Base-by-base conservation (phyloP, 2,113 vertebrate genomes). In the Protobothrops flavoviridis region DNA sequence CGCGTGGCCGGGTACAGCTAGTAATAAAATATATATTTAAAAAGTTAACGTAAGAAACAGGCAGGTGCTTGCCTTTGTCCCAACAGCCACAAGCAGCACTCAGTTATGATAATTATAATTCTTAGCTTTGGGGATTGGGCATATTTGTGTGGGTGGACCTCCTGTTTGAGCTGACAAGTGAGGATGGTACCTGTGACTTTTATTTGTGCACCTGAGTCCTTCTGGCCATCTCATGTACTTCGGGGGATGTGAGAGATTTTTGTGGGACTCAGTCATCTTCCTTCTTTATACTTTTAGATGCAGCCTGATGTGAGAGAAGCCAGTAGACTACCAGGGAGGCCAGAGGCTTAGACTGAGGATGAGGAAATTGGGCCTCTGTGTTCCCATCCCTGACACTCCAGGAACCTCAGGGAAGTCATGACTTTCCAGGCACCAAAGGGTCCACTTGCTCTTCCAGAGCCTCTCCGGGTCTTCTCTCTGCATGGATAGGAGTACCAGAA, bases 391-490 rank as follows among this genome's bases (percentile, higher is more conserved):
- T 33, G 24, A 15, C 90, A 52, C 23, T 33, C 53, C 64, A n/a
- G 48, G 12, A 93, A 64, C 89, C 81, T 93, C 92, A 90, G 92
- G 56, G 92, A 93, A 90, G 61, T 26, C 7, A 29, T 52, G 29
- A 56, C 61, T 39, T 74, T 15, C 26, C 61, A 74, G 39, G 57
- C 89, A 87, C 89, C 92, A 87, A 90, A 87, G 29, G 56, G 45
- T 43, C 81, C 39, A 17, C 55, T 86, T 53, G 85, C 39, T 93
- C 74, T 23, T 90, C 88, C 56, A 57, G 55, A 90, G 88, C n/a
- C 56, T 86, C 26, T 33, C n/a, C 56, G 53, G 89, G 48, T 3
- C 50, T 11, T 15, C 17, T 56, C 86, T 88, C 15, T 69, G 57
- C 29, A 61, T 61, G 56, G 29, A 17, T 53, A 86, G 88, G 43